Conservation (phyloP, 2,113 vertebrate genomes). For the Mugil cephalus region DNA sequence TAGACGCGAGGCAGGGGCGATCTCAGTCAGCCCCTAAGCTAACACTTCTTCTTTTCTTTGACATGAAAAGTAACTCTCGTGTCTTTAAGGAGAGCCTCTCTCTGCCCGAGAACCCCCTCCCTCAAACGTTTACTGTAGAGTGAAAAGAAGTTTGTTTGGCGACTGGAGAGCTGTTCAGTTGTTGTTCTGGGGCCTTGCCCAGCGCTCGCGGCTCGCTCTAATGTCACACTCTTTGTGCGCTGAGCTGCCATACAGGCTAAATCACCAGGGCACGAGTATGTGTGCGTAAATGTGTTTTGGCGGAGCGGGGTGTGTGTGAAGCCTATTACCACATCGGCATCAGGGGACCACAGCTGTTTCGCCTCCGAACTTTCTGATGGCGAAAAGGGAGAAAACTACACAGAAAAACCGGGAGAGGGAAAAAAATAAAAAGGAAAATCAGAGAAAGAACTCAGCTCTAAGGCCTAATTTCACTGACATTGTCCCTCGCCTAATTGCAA, state of each 20-base stretch:
- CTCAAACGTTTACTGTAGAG: constrained; percentile 42
- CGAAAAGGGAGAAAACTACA: constrained; percentile 45
- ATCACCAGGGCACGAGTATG: constrained; percentile 45
- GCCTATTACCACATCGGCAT: constrained; percentile 50
- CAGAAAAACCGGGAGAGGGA: constrained; percentile 22
- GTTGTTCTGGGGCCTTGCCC: constrained; percentile 62
- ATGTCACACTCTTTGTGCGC: constrained; percentile 44
- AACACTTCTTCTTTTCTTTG: neutral
- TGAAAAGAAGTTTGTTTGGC: constrained; percentile 56
- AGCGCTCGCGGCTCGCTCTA: constrained; percentile 45
- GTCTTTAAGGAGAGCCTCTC: constrained; percentile 36
- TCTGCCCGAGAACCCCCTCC: constrained; percentile 11
- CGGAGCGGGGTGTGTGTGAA: neutral
- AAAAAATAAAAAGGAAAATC: constrained; percentile 10
- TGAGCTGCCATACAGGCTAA: constrained; percentile 57
- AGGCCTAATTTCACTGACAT: constrained; percentile 85
- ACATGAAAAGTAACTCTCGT: constrained; percentile 26
- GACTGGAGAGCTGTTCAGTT: constrained; percentile 62
- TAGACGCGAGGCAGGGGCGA: neutral
- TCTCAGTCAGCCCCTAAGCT: constrained; percentile 22
- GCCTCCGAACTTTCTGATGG: constrained; percentile 72
- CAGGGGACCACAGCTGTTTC: constrained; percentile 71
- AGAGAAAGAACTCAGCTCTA: constrained; percentile 78
- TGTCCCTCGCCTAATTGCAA: constrained; percentile 84
- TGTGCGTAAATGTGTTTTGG: constrained; percentile 51